These are phyloP conservation scores for Coreoperca whiteheadi DNA, from an alignment of 2,113 vertebrate genomes.

Conservation along the genomic window DNA sequence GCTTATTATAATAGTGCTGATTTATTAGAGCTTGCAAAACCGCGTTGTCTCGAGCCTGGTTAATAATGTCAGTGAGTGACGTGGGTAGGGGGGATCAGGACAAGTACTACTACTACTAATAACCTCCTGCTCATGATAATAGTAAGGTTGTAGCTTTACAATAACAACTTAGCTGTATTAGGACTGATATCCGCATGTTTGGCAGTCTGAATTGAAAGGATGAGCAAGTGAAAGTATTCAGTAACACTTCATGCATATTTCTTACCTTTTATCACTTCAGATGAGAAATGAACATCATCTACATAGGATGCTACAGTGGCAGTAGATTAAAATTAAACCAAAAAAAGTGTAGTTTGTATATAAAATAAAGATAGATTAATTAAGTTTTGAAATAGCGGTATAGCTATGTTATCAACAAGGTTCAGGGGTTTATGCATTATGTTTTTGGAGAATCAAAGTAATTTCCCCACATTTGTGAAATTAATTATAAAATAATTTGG, in stretches of 20 bases:
- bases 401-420: neutral
- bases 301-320: neutral
- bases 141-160: constrained; percentile 18
- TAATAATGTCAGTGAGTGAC: constrained; percentile 40
- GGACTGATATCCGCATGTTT: constrained; percentile 22
- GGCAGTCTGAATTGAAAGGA: constrained; percentile 12
- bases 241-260: neutral
- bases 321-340: neutral
- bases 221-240: constrained; percentile 3
- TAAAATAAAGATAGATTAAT: neutral
- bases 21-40: constrained; percentile 39
- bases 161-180: neutral
- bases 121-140: constrained; percentile 17
- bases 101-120: constrained; percentile 14
- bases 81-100: constrained; percentile 2
- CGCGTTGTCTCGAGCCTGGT: constrained; percentile 17
- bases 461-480: neutral
- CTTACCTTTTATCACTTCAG: constrained; percentile 5
- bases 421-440: neutral
- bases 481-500: neutral
- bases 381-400: neutral
- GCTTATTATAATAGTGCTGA: constrained; percentile 38
- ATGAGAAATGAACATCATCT: neutral
- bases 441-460: neutral
- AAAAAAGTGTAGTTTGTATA: neutral